These are phyloP conservation scores for Ornithoptera priamus DNA, from an alignment of 2,888 invertebrate species.

Conservation along the genomic window DNA sequence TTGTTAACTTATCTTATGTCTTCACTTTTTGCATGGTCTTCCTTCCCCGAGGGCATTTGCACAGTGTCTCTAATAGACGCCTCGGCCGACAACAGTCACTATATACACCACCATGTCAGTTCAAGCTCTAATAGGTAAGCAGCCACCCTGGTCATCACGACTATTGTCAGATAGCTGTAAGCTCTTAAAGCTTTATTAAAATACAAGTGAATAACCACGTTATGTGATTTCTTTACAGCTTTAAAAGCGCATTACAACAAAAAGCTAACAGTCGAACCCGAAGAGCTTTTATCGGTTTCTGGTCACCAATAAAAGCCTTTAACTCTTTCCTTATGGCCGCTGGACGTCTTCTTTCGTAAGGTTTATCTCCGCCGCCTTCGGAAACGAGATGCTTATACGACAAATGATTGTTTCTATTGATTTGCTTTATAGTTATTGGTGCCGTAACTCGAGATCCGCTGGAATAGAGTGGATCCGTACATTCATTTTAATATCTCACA, in stretches of 20 bases:
- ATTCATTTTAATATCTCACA: background rate
- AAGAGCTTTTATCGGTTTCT: conserved; percentile 35
- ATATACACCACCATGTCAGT: too few relatives aligned
- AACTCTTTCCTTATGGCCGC: conserved; percentile 33
- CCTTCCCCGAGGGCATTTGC: too few relatives aligned
- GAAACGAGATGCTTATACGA: conserved; percentile 33
- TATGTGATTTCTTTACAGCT: too few relatives aligned
- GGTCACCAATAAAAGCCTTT: conserved; percentile 33
- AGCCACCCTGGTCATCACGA: too few relatives aligned
- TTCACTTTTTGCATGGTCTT: too few relatives aligned
- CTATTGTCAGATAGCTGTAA: too few relatives aligned
- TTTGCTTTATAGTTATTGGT: conserved; percentile 70
- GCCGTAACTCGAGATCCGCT: conserved; percentile 47
- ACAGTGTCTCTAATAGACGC: too few relatives aligned
- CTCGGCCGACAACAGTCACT: too few relatives aligned
- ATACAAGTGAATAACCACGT: too few relatives aligned
- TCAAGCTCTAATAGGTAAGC: too few relatives aligned
- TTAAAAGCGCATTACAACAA: conserved; percentile 1
- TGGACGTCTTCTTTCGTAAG: conserved; percentile 34
- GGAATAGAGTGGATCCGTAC: conserved; percentile 34
- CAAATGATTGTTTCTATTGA: conserved; percentile 58
- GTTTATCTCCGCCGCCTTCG: conserved; percentile 30
- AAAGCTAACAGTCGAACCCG: conserved; percentile 11
- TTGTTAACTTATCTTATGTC: too few relatives aligned
- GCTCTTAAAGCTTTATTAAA: too few relatives aligned